Base-by-base conservation (phyloP, 2,888 invertebrate species). In the Periphyllus acericola region DNA sequence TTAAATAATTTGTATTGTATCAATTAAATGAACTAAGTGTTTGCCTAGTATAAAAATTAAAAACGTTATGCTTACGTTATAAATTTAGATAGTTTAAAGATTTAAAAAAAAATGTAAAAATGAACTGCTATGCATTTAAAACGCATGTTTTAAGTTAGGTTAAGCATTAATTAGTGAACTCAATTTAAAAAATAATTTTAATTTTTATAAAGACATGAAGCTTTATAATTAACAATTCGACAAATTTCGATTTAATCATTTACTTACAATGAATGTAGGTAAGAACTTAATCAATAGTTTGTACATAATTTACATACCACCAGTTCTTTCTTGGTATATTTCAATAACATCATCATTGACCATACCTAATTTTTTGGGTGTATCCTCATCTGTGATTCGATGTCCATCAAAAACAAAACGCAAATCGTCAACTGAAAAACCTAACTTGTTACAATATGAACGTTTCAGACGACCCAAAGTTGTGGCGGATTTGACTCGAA, bases 311-410 rank as follows among this genome's bases (percentile, higher is more conserved):
- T 75, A 81, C 87, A 86, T 83, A 75, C 94, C 94, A 76, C 94
- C 94, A 32, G 94, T 93, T 91, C 94, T 94, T 91, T 94, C 94
- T 91, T 94, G 94, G 91, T 94, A 94, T 36, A 94, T 94, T 91
- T 95, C 95, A 90, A 95, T 95, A 60, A 95, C 94, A 91, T 95
- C 95, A 90, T 94, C 94, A 90, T 95, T 94, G 90, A 94, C 94
- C 94, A 95, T 95, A 91, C 94, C 94, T 89, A 94, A 91, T 92
- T 93, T 93, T 91, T 95, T 95, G 90, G 95, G 95, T 89, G 95
- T 95, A 91, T 95, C 95, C 89, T 94, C 94, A 91, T 95, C 95
- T 90, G 94, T 94, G 90, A 95, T 94, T 90, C 95, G 92, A 90
- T 94, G 93, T 52, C 95, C 95, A 91, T 95, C 95, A 91, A 95